These are phyloP conservation scores for Diabrotica virgifera DNA, from an alignment of 1,140 invertebrate species.

Conservation along the genomic window DNA sequence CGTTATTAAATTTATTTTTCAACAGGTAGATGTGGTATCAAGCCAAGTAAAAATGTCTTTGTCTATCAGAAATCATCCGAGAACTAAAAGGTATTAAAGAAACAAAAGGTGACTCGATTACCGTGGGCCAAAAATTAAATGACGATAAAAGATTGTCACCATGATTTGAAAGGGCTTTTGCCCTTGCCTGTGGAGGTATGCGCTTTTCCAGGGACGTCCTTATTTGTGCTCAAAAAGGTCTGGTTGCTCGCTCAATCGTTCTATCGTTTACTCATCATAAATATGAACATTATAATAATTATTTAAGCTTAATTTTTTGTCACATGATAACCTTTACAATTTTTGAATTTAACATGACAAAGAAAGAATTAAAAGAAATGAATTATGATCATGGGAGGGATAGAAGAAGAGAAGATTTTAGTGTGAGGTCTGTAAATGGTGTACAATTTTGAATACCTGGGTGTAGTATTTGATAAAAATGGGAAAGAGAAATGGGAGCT, in stretches of 20 bases:
- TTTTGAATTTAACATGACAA: neutral
- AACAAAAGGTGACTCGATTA: conserved; percentile 9
- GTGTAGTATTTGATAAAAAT: no score
- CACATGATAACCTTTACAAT: neutral
- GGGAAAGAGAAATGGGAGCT: no score
- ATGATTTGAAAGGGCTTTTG: conserved; percentile 8
- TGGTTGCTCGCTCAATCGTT: neutral
- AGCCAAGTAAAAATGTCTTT: neutral
- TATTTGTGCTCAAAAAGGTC: neutral
- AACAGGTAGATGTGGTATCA: no score
- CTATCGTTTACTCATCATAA: no score
- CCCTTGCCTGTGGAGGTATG: conserved; percentile 1
- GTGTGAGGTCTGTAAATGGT: no score
- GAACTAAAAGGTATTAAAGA: conserved; percentile 4
- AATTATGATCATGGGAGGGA: no score
- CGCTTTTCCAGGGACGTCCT: neutral
- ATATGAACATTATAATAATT: neutral
- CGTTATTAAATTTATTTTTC: no score
- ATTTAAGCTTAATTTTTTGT: neutral
- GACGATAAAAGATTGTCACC: conserved; percentile 11
- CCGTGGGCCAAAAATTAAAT: conserved; percentile 4
- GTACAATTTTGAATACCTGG: no score
- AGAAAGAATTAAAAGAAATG: neutral
- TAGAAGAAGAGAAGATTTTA: no score
- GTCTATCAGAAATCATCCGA: conserved; percentile 1